Base-by-base conservation (phyloP, 2,113 vertebrate genomes). In the Podocnemis expansa region DNA sequence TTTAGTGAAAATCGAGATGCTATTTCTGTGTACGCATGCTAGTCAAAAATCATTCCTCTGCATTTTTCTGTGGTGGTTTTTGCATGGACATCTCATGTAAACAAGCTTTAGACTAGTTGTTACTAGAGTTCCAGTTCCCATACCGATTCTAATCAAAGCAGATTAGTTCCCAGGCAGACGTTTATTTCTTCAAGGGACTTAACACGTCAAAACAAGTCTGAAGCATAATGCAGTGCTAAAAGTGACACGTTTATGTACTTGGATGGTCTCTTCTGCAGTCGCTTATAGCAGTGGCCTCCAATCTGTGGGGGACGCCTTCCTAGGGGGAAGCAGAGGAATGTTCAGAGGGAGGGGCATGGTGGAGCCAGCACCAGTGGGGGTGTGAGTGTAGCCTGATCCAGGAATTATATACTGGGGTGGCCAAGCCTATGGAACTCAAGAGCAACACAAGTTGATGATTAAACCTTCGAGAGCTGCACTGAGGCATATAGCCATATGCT, bases 71-170 rank as follows among this genome's bases (percentile, higher is more conserved):
- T 45, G 38, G 75, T 55, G 63, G 76, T 29, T 79, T 52, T 51
- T 51, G 41, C 16, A 1, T 3, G 80, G 43, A 25, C 63, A 51
- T 52, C 88, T 87, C 55, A 80, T 87, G 38, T 55, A 96, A 96
- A 96, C 60, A 96, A 92, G 70, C 27, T 58, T 81, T n/a, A 1
- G 63, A 73, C 47, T 67, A 13, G 89, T 82, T 94, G 80, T 83
- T 92, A 75, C 87, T 96, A 88, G 80, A 82, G 85, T 96, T 83
- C 90, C 85, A 79, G 93, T 97, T 97, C 94, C 93, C 95, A 97
- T 56, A 38, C 95, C 89, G 93, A 95, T 94, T 73, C 94, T 93
- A 95, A 94, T 95, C 89, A 75, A 55, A 91, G 84, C 55, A 93
- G 82, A 91, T 90, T 83, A 89, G 51, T 80, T 91, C 85, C 84